Percentiles rank a stretch among this genome's conserved stretches.
These are phyloP conservation scores for Crossoptilon crossoptilon DNA, from an alignment of 2,797 vertebrate species.

Conservation along the genomic window DNA sequence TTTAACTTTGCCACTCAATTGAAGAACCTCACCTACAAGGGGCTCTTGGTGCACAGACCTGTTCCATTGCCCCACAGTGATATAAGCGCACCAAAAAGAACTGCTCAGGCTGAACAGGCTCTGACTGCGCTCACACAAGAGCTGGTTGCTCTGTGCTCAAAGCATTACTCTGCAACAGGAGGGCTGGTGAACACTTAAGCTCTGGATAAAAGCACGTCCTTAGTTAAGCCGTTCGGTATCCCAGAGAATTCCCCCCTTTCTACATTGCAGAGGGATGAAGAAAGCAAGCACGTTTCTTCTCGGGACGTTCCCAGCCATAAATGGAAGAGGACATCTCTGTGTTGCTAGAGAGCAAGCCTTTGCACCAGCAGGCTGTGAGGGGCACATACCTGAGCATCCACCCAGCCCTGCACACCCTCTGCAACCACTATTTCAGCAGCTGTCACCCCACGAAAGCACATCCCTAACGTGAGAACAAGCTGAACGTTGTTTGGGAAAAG, in stretches of 20 bases:
- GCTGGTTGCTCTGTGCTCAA: background rate
- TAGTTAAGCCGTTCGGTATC: background rate
- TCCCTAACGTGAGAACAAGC: background rate
- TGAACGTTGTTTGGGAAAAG: background rate
- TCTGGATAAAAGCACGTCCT: background rate
- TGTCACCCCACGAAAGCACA: background rate
- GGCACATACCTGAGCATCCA: background rate
- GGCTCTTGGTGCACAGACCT: background rate
- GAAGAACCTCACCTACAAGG: background rate
- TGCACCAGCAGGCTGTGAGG: background rate
- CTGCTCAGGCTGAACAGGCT: background rate
- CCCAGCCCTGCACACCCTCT: fast-evolving
- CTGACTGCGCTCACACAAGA: no score
- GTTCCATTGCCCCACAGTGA: background rate
- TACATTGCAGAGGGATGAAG: conserved; percentile 15
- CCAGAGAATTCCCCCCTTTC: background rate
- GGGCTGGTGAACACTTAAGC: background rate
- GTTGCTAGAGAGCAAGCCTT: background rate
- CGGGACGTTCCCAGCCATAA: conserved; percentile 53
- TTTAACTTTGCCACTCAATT: background rate
- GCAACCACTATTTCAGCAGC: background rate
- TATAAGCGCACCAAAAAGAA: fast-evolving
- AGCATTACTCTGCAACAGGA: background rate
- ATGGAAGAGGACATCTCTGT: conserved; percentile 18
- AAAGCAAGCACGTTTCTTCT: conserved; percentile 4